These are phyloP conservation scores for Clamator glandarius DNA, from an alignment of 2,797 vertebrate species.

Conservation along the genomic window DNA sequence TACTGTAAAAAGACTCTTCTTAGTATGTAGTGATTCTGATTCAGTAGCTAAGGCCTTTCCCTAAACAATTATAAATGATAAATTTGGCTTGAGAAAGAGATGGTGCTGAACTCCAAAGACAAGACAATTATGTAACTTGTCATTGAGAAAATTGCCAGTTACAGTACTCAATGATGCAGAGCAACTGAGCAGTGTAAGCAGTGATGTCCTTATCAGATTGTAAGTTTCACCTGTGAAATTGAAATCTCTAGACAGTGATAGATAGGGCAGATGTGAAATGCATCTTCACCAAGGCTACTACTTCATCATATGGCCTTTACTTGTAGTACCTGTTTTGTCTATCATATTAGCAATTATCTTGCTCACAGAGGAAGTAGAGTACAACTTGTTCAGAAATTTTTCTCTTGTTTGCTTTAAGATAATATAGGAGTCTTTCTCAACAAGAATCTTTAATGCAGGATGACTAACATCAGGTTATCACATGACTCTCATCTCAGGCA, in stretches of 20 bases:
- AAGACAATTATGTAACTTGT: not conserved
- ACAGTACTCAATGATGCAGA: not conserved
- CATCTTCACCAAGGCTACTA: not conserved
- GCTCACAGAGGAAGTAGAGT: not conserved
- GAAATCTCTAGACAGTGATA: conserved; percentile 4
- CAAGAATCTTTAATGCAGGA: not conserved
- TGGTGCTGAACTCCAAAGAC: not conserved
- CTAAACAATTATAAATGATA: not conserved
- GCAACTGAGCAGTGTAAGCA: not conserved
- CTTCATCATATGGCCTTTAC: not conserved
- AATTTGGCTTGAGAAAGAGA: not conserved
- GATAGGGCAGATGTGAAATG: not conserved
- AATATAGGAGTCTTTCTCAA: not conserved
- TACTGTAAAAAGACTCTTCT: not conserved
- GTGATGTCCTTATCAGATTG: conserved; percentile 8
- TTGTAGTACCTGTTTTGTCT: not conserved
- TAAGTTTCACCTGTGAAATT: conserved; percentile 36
- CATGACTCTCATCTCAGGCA: not conserved
- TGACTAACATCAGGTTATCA: not conserved
- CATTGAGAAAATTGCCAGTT: not conserved
- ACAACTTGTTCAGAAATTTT: not conserved
- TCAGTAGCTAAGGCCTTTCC: not conserved
- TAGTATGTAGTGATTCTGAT: not conserved
- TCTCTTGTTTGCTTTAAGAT: not conserved
- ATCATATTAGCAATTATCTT: not conserved